Conservation (phyloP, 2,888 invertebrate genomes). For the Drosophila borborema region DNA sequence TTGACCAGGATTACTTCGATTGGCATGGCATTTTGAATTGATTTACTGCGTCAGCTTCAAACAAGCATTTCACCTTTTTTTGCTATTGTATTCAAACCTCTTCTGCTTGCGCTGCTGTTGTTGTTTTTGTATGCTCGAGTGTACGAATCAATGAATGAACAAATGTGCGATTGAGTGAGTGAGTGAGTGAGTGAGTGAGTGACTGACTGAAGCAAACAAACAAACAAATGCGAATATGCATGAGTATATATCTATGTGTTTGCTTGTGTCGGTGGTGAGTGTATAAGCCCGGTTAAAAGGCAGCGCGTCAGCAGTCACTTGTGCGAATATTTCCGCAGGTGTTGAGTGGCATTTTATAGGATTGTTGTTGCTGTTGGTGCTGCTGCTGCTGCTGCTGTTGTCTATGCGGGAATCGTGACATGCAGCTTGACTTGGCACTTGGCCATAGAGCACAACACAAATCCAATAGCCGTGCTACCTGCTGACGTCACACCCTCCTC, state of each 20-base stretch:
- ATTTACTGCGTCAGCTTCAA: constrained; percentile 60
- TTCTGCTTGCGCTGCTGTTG: not conserved
- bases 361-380: constrained; percentile 52
- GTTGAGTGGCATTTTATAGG: constrained; percentile 77
- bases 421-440: constrained; percentile 75
- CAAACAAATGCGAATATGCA: constrained; percentile 34
- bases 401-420: constrained; percentile 72
- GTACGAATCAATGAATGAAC: constrained; percentile 60
- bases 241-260: constrained; percentile 16
- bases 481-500: constrained; percentile 56
- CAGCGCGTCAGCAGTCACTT: constrained; percentile 63
- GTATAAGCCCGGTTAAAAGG: constrained; percentile 49
- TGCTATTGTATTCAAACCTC: constrained; percentile 48
- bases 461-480: constrained; percentile 31
- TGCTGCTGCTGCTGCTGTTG: constrained; percentile 42
- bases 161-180: constrained; percentile 45
- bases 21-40: constrained; percentile 75
- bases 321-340: constrained; percentile 78
- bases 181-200: constrained; percentile 13
- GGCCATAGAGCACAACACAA: constrained; percentile 55
- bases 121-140: constrained; percentile 36
- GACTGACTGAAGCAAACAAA: constrained; percentile 30
- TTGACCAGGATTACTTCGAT: constrained; percentile 46
- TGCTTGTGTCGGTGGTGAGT: constrained; percentile 4
- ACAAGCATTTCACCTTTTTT: constrained; percentile 68